phyloP scores from a whole-genome alignment of 2,113 vertebrate species.

The Sylvietta virens region DNA sequence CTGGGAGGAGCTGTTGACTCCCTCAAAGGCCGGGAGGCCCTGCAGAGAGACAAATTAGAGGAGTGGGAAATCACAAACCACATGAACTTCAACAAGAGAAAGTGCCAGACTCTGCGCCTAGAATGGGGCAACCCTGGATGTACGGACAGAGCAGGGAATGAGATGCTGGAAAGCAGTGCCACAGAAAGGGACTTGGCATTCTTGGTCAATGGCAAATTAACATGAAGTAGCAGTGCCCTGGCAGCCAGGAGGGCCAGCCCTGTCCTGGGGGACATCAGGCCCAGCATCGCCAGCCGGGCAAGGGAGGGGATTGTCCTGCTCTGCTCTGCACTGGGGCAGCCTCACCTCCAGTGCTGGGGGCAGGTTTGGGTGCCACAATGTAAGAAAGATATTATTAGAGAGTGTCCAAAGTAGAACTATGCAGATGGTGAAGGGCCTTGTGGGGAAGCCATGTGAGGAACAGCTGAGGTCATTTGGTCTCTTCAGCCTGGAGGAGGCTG shows the following conservation, averaged over 20 bases:
- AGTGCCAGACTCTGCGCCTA: not conserved
- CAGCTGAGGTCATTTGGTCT: not conserved
- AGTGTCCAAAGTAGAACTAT: not conserved
- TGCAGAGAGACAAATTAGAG: not conserved
- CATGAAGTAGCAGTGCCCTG: not conserved
- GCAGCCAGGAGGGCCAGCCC: not conserved
- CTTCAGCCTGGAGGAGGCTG: not conserved
- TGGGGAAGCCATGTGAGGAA: rapidly evolving
- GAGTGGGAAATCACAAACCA: not conserved
- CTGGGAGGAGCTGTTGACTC: not conserved
- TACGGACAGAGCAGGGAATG: rapidly evolving
- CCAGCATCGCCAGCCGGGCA: rapidly evolving
- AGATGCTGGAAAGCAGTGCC: not conserved
- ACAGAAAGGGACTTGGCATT: not conserved
- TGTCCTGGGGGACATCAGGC: not conserved
- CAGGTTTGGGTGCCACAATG: rapidly evolving
- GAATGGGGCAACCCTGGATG: not conserved
- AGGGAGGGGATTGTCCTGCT: not conserved
- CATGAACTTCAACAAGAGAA: not conserved
- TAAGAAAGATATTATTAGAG: not conserved
- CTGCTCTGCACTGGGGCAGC: not conserved
- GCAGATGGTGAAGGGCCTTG: not conserved
- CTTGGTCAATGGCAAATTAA: rapidly evolving
- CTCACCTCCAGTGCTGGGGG: not conserved
- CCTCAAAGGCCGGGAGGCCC: rapidly evolving